Conservation (phyloP, 2,888 invertebrate species). For the Panorpa germanica region DNA sequence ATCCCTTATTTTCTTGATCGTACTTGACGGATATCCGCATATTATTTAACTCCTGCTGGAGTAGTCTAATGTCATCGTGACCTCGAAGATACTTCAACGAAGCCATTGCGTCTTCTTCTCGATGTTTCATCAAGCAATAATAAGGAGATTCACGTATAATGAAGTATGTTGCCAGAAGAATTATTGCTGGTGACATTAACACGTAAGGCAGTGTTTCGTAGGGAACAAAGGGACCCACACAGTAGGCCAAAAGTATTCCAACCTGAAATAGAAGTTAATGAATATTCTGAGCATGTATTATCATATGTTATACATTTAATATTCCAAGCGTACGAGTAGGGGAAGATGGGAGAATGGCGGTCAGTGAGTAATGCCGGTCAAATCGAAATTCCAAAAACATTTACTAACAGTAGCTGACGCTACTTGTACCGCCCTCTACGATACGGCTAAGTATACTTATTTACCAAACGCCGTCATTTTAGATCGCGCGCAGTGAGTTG, state of each 20-base stretch:
- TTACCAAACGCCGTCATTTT: no score
- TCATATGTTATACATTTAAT: no score
- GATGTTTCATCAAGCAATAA: conserved; percentile 28
- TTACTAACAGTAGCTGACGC: no score
- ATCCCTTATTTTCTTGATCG: conserved; percentile 29
- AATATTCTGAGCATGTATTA: no score
- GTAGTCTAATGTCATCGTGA: conserved; percentile 28
- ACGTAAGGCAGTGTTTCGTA: conserved; percentile 34
- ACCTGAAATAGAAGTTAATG: no score
- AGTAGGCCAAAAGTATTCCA: conserved; percentile 37
- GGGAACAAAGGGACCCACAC: conserved; percentile 35
- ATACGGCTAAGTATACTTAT: no score
- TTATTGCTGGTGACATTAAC: conserved; percentile 31
- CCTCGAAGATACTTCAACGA: conserved; percentile 37
- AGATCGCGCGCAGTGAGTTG: no score
- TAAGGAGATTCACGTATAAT: conserved; percentile 49
- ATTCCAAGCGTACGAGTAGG: no score
- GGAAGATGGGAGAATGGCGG: no score
- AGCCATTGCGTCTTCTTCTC: conserved; percentile 29
- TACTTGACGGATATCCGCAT: conserved; percentile 33
- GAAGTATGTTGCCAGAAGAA: conserved; percentile 33
- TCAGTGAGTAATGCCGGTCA: no score
- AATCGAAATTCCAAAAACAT: no score
- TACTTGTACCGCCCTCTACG: no score
- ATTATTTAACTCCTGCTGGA: conserved; percentile 31